phyloP scores from a whole-genome alignment of 2,888 invertebrate genomes.

The Acanthococcus lagerstroemiae region DNA sequence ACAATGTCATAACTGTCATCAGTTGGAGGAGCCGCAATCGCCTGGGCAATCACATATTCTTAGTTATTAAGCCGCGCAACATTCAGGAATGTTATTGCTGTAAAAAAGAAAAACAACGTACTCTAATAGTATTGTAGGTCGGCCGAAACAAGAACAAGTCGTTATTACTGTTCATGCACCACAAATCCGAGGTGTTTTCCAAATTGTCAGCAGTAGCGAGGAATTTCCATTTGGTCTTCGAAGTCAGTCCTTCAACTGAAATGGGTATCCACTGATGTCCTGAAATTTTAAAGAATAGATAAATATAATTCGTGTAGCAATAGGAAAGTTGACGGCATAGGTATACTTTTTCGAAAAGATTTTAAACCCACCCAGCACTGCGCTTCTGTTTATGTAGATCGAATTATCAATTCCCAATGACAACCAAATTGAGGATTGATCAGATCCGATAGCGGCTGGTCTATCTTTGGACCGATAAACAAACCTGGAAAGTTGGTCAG shows the following conservation, averaged over 20 bases:
- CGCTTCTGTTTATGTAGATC: background rate
- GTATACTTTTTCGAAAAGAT: background rate
- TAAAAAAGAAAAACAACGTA: constrained; percentile 4
- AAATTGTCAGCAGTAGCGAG: background rate
- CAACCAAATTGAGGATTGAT: background rate
- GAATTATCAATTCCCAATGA: background rate
- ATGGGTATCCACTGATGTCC: constrained; percentile 22
- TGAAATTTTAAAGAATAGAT: background rate
- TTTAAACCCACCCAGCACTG: background rate
- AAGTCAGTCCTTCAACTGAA: background rate
- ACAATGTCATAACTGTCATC: constrained; percentile 33
- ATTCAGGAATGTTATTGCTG: background rate
- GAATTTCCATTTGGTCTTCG: constrained; percentile 15
- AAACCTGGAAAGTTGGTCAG: constrained; percentile 13
- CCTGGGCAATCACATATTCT: no score
- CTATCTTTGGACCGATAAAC: constrained; percentile 19
- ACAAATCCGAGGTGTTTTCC: background rate
- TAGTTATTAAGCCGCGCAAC: background rate
- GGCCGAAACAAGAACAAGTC: constrained; percentile 10
- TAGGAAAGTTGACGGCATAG: background rate
- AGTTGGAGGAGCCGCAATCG: constrained; percentile 31
- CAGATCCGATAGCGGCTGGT: background rate
- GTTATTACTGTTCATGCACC: constrained; percentile 14
- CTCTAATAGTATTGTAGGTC: constrained; percentile 2
- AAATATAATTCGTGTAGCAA: background rate